A percentile compares a stretch with the other conserved stretches of the same genome.
Evolutionary conservation across 2,797 vertebrate genomes (phyloP).

Genomic region (Bradypodion ventrale): DNA sequence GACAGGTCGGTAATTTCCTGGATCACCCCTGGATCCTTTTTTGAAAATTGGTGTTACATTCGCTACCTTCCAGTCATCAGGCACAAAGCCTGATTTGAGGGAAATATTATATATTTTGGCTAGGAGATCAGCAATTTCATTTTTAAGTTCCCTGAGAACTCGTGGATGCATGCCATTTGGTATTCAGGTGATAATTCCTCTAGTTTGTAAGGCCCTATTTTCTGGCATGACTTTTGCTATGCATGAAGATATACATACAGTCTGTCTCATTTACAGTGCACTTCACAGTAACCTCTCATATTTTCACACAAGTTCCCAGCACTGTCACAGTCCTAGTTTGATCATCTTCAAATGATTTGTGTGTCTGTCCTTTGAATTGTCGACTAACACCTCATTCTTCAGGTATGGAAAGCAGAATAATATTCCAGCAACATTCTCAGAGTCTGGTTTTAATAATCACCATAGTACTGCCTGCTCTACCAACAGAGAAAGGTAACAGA

Average conservation of each 20-base stretch:
- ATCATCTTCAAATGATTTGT: slow-evolving; percentile 11
- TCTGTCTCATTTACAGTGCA: background rate
- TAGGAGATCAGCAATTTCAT: no score
- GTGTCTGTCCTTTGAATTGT: slow-evolving; percentile 27
- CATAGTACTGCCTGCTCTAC: background rate
- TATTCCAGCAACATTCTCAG: background rate
- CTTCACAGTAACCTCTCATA: slow-evolving; percentile 5
- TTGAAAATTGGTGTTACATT: no score
- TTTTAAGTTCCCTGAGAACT: no score
- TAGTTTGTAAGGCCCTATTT: slow-evolving; percentile 4
- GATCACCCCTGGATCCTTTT: no score
- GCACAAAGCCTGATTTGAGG: no score
- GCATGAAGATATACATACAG: background rate
- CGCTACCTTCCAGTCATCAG: no score
- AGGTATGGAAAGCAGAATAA: background rate
- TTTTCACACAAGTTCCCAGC: slow-evolving; percentile 5
- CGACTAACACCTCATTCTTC: slow-evolving; percentile 13
- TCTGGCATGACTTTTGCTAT: slow-evolving; percentile 9
- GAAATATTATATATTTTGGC: no score
- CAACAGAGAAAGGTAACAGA: background rate
- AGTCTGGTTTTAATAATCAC: background rate
- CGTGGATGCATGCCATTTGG: no score
- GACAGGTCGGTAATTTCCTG: no score
- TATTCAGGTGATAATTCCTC: slow-evolving; percentile 10
- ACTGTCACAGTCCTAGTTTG: slow-evolving; percentile 8